phyloP scores from a whole-genome alignment of 2,888 invertebrate genomes.

The Scaptomyza caliginosa region DNA sequence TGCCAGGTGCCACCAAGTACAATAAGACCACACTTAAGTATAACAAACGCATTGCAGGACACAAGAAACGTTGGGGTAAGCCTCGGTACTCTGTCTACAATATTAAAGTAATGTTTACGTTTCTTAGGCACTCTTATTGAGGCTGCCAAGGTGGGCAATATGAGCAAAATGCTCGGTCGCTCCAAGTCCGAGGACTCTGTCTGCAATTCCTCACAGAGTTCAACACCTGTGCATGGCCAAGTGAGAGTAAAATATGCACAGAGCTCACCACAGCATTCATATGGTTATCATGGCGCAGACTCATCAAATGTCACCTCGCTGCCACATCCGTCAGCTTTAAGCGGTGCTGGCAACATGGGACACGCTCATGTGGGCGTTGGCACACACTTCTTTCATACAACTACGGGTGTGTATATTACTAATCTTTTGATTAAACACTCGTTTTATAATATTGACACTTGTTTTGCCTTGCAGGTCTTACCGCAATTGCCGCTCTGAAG shows the following conservation, averaged over 20 bases:
- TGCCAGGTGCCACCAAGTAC: conserved; percentile 73
- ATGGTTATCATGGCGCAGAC: conserved; percentile 44
- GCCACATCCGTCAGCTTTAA: conserved; percentile 5
- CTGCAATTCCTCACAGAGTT: conserved; percentile 86
- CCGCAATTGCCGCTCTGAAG: conserved; percentile 89
- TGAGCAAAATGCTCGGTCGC: conserved; percentile 91
- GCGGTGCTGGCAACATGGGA: conserved; percentile 15
- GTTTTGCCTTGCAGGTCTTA: conserved; percentile 69
- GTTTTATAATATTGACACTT: neutral
- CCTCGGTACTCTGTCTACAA: neutral
- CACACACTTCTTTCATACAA: conserved; percentile 81
- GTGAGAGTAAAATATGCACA: conserved; percentile 85
- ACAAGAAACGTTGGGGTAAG: conserved; percentile 90
- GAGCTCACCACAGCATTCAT: conserved; percentile 71
- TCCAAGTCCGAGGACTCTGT: conserved; percentile 94
- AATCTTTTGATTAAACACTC: neutral
- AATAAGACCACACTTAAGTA: conserved; percentile 82
- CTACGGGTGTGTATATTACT: conserved; percentile 71
- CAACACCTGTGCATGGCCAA: conserved; percentile 88
- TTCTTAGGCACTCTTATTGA: conserved; percentile 89
- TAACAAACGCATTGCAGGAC: conserved; percentile 86
- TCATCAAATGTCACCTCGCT: conserved; percentile 4
- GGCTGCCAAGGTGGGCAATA: conserved; percentile 92
- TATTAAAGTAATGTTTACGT: neutral
- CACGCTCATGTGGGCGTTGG: conserved; percentile 62